Evolutionary conservation across 2,888 invertebrate genomes (phyloP).

Genomic region (Micropterix aruncella): DNA sequence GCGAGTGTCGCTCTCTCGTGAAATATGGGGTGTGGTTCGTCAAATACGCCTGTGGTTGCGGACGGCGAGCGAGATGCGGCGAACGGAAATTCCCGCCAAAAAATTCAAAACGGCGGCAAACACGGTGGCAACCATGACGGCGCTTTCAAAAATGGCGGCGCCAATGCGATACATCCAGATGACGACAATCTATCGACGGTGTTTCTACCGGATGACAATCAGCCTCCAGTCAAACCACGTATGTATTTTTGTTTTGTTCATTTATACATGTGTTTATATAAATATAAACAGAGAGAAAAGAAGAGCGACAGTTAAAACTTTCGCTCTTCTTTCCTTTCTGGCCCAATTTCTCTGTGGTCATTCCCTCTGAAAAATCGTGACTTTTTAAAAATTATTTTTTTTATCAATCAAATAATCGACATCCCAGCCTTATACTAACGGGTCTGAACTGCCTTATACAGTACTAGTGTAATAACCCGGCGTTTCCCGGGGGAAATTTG

Average conservation of each 20-base stretch:
- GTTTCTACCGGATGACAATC: constrained; percentile 30
- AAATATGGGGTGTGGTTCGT: constrained; percentile 36
- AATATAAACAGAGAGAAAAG: no score
- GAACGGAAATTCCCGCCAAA: constrained; percentile 13
- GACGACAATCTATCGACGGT: constrained; percentile 26
- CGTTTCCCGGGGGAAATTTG: no score
- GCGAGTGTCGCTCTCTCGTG: not conserved
- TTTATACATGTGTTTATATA: no score
- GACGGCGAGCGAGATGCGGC: constrained; percentile 11
- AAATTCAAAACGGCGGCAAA: constrained; percentile 1
- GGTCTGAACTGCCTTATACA: no score
- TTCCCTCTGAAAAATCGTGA: no score
- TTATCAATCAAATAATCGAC: no score
- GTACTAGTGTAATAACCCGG: no score
- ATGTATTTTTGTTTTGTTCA: constrained; percentile 18
- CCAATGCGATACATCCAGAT: constrained; percentile 17
- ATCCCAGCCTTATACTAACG: no score
- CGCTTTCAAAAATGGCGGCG: constrained; percentile 4
- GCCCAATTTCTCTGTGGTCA: no score
- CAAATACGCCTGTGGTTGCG: constrained; percentile 24
- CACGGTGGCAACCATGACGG: constrained; percentile 7
- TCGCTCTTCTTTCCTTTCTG: no score
- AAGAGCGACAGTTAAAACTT: no score
- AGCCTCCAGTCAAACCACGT: constrained; percentile 29
- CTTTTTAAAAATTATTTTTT: no score